A percentile compares a stretch with the other conserved stretches of the same genome.
phyloP scores from a whole-genome alignment of 2,797 vertebrate genomes.

The Microcaecilia unicolor region DNA sequence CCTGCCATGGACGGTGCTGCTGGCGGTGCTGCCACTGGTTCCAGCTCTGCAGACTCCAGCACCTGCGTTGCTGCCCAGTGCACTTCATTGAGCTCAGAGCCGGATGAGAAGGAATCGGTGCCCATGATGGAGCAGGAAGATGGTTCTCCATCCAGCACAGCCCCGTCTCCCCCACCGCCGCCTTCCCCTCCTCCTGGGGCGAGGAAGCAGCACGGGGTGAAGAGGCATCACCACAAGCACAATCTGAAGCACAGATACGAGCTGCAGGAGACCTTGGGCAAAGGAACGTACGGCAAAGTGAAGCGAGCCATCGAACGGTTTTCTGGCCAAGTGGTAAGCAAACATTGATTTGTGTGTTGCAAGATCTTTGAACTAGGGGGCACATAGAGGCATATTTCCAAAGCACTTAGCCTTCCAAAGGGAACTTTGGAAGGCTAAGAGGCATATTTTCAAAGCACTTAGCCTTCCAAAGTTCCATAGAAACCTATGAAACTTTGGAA shows the following conservation, averaged over 20 bases:
- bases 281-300: slow-evolving; percentile 95
- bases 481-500: too few relatives aligned
- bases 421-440: too few relatives aligned
- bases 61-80: background rate
- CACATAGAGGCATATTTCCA: too few relatives aligned
- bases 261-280: slow-evolving; percentile 90
- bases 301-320: slow-evolving; percentile 91
- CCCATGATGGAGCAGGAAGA: slow-evolving; percentile 26
- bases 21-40: background rate
- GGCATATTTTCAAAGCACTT: too few relatives aligned
- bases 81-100: background rate
- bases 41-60: background rate
- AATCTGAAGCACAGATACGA: slow-evolving; percentile 97
- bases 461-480: too few relatives aligned
- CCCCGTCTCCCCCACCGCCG: slow-evolving; percentile 5
- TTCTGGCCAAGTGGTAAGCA: slow-evolving; percentile 91
- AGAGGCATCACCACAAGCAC: slow-evolving; percentile 95
- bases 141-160: slow-evolving; percentile 12
- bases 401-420: too few relatives aligned
- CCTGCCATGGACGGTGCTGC: slow-evolving; percentile 14
- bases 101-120: background rate
- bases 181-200: slow-evolving; percentile 33
- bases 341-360: background rate
- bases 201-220: slow-evolving; percentile 67
- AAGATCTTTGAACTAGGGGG: too few relatives aligned